A percentile compares a stretch with the other conserved stretches of the same genome.
phyloP scores from a whole-genome alignment of 2,113 vertebrate genomes.

The Nycticryphes semicollaris region DNA sequence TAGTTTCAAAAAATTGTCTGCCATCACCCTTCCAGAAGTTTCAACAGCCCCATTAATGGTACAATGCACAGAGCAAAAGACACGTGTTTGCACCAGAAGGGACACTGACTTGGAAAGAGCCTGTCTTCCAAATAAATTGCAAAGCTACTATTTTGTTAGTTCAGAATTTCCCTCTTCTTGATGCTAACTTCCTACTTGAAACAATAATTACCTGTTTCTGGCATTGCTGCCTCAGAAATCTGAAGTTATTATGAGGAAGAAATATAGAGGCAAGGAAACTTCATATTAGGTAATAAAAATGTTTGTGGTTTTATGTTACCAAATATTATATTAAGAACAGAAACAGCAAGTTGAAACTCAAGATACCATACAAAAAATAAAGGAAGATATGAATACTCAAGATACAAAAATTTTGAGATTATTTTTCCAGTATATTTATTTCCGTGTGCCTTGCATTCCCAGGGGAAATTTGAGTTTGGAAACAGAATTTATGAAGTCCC shows the following conservation, averaged over 20 bases:
- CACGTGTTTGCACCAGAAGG: not conserved
- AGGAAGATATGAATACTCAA: not conserved
- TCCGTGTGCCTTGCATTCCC: not conserved
- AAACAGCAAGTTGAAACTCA: not conserved
- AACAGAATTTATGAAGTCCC: not conserved
- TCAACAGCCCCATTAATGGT: not conserved
- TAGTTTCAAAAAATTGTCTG: not conserved
- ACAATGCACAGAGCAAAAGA: accelerated
- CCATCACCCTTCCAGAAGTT: not conserved
- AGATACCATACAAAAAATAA: not conserved
- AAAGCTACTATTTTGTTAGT: not conserved
- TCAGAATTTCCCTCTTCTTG: not conserved
- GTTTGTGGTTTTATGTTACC: not conserved
- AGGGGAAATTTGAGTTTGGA: not conserved
- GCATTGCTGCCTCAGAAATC: not conserved
- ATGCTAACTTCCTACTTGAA: not conserved
- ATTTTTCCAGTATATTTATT: not conserved
- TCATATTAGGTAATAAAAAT: not conserved
- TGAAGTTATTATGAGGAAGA: not conserved
- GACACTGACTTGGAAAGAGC: not conserved
- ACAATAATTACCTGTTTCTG: not conserved
- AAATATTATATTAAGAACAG: not conserved
- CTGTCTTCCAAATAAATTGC: not conserved
- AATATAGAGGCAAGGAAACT: not conserved
- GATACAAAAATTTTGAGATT: not conserved